phyloP scores from a whole-genome alignment of 2,113 vertebrate genomes.

The Limnothrissa miodon region DNA sequence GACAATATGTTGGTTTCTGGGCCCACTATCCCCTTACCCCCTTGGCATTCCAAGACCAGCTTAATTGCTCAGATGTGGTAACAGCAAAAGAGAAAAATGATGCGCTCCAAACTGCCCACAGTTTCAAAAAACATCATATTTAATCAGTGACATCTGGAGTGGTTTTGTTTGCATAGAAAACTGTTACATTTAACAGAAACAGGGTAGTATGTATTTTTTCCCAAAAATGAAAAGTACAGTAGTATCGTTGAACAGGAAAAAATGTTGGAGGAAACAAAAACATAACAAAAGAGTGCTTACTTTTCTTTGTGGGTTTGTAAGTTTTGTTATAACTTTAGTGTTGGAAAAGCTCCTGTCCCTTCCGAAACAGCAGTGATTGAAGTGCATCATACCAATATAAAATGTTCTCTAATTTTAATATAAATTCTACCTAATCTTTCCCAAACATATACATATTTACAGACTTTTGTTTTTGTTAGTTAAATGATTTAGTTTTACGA shows the following conservation, averaged over 20 bases:
- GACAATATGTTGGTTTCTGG: constrained; percentile 38
- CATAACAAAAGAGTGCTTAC: constrained; percentile 38
- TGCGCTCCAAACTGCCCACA: constrained; percentile 26
- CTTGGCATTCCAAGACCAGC: constrained; percentile 25
- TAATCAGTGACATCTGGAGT: constrained; percentile 82
- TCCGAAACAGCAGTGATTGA: constrained; percentile 87
- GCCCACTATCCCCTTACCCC: constrained; percentile 38
- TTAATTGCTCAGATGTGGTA: constrained; percentile 32
- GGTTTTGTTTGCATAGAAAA: constrained; percentile 83
- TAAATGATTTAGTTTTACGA: constrained; percentile 49
- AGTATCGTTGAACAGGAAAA: constrained; percentile 76
- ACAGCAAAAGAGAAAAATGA: constrained; percentile 37
- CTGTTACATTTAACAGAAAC: constrained; percentile 80
- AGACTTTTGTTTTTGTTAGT: constrained; percentile 28
- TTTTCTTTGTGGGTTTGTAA: constrained; percentile 26
- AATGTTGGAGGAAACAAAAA: constrained; percentile 13
- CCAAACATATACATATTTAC: constrained; percentile 58
- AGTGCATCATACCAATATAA: constrained; percentile 83
- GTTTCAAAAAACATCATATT: constrained; percentile 59
- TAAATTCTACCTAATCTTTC: constrained; percentile 53
- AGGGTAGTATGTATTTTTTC: constrained; percentile 58
- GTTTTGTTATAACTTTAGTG: constrained; percentile 59
- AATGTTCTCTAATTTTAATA: constrained; percentile 55
- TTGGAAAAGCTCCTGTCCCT: constrained; percentile 75
- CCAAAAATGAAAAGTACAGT: constrained; percentile 64